A percentile compares a stretch with the other conserved stretches of the same genome.
Conservation (phyloP, 2,113 vertebrate species). For the Thunnus maccoyii region DNA sequence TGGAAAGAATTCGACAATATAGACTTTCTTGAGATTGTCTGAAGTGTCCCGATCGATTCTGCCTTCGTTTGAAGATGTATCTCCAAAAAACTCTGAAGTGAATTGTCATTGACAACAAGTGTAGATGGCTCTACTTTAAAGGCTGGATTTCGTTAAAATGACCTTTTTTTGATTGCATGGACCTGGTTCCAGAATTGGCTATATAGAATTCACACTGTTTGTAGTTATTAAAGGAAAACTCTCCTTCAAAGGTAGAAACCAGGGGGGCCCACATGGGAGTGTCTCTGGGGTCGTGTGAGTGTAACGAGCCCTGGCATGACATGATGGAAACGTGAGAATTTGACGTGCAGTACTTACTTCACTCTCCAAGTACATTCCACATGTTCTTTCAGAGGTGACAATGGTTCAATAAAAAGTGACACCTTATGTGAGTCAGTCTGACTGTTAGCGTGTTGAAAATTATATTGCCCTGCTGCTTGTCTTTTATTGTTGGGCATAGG, state of each 20-base stretch:
- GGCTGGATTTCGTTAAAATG: neutral
- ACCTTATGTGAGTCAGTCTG: no score
- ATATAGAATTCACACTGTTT: neutral
- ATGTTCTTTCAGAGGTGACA: conserved; percentile 1
- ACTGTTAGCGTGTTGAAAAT: neutral
- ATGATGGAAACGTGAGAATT: conserved; percentile 49
- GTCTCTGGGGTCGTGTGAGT: conserved; percentile 29
- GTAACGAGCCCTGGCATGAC: conserved; percentile 51
- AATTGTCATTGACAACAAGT: neutral
- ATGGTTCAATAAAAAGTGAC: neutral
- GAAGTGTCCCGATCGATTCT: neutral
- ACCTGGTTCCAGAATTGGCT: neutral
- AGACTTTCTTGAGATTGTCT: no score
- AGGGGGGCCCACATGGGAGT: conserved; percentile 21
- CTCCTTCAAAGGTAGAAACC: neutral
- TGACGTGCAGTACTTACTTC: conserved; percentile 8
- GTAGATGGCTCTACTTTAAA: no score
- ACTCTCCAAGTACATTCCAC: conserved; percentile 30
- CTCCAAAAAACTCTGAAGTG: no score
- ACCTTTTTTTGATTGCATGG: neutral
- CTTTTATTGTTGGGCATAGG: neutral
- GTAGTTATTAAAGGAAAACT: neutral
- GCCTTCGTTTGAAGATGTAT: neutral
- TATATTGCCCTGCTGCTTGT: neutral
- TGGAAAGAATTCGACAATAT: no score